Conservation (phyloP, 2,797 vertebrate species). For the Pachyuromys duprasi region DNA sequence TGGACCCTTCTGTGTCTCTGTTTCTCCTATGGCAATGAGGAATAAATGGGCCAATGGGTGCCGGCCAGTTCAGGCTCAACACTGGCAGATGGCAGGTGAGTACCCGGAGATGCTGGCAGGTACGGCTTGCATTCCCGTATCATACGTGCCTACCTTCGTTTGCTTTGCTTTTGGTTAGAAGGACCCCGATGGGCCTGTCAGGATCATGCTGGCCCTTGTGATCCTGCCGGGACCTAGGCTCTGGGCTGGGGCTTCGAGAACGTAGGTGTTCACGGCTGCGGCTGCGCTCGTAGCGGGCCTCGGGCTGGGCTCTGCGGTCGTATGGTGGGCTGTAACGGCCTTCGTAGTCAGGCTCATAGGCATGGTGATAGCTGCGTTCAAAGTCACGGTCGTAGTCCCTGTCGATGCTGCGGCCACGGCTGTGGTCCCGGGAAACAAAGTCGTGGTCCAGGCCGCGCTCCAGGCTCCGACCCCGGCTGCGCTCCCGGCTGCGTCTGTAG, state of each 20-base stretch:
- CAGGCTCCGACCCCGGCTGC: slow-evolving; percentile 75
- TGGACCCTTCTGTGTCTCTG: not conserved
- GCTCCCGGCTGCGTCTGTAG: slow-evolving; percentile 84
- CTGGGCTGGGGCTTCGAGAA: slow-evolving; percentile 90
- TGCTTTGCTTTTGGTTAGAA: slow-evolving; percentile 93
- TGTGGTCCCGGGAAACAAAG: not conserved
- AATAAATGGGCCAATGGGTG: not conserved
- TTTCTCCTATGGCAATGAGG: not conserved
- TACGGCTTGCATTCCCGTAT: not conserved
- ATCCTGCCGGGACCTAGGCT: slow-evolving; percentile 80
- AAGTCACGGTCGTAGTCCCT: slow-evolving; percentile 79
- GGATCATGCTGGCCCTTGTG: slow-evolving; percentile 44
- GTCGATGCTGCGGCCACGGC: slow-evolving; percentile 84
- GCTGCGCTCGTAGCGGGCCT: slow-evolving; percentile 83
- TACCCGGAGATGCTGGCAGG: not conserved
- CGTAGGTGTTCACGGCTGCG: slow-evolving; percentile 90
- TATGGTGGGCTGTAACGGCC: slow-evolving; percentile 88
- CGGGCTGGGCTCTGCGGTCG: slow-evolving; percentile 82
- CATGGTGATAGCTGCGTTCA: slow-evolving; percentile 84
- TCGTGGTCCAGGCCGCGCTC: not conserved
- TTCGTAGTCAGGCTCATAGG: slow-evolving; percentile 87
- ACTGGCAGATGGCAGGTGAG: not conserved
- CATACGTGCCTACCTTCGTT: slow-evolving; percentile 90
- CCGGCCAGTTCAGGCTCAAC: not conserved
- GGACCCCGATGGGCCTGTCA: slow-evolving; percentile 91